Evolutionary conservation across 1,140 invertebrate genomes (phyloP), one percentile per base, ranked within the genome.

Genomic region (Drosophila bocqueti): DNA sequence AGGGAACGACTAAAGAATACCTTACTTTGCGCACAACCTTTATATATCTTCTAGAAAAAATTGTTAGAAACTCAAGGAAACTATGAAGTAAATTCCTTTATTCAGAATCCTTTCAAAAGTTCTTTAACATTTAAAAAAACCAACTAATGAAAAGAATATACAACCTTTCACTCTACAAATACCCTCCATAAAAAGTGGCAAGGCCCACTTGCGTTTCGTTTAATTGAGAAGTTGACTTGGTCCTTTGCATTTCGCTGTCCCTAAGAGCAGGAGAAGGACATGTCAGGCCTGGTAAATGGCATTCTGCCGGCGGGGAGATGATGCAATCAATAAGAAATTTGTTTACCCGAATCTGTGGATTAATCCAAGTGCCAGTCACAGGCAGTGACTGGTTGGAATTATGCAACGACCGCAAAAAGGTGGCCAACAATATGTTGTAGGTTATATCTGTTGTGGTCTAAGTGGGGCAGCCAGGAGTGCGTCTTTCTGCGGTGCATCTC

Each of bases 201-300:
- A 24, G 34, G 40, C 36, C 46, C 64, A 79, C 49, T 84, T 78
- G 68, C 65, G 61, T 80, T 81, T 76, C 61, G 29, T 72, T 79
- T 79, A 89, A 89, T 90, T 89, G 84, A 84, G 85, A 84, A 90
- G 81, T 89, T 81, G 75, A 73, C 67, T 73, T 40, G 49, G 58
- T 47, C 47, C 66, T 68, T 55, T 10, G 38, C 13, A 36, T n/a
- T 29, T 1, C 62, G n/a, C 15, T 29, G 55, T 43, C 10, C 13
- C 26, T 21, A 13, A 15, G 38, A 29, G 47, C 13, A 16, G 8
- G 7, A 16, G 52, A 15, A 55, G 34, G 21, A 55, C 18, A 57
- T 40, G 54, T 57, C 54, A n/a, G 34, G 21, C 36, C 54, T 57
- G 54, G 54, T 36, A 57, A 57, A 57, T 55, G 36, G 34, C 54